Conservation (phyloP, 2,888 invertebrate genomes). For the Drosophila differens region DNA sequence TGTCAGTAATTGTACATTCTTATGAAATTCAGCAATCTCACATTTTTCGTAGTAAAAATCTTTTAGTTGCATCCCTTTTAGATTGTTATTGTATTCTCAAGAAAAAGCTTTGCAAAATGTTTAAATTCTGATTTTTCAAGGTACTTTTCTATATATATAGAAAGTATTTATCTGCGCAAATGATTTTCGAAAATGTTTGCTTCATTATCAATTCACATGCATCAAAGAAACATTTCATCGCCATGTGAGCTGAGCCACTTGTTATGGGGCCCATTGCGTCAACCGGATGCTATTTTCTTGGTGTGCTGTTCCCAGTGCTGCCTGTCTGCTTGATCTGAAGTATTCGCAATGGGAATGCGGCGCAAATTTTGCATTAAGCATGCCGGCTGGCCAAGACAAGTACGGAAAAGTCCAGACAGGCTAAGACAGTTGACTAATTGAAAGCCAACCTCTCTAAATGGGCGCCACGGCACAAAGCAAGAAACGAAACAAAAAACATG, state of each 20-base stretch:
- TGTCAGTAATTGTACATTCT: constrained; percentile 8
- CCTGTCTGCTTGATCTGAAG: constrained; percentile 19
- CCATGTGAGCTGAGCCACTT: constrained; percentile 25
- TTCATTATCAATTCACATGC: constrained; percentile 28
- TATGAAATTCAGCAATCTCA: constrained; percentile 7
- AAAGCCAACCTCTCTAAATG: constrained; percentile 52
- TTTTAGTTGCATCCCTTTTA: constrained; percentile 11
- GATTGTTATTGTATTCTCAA: not conserved
- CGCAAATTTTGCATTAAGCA: constrained; percentile 28
- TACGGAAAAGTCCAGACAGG: constrained; percentile 12
- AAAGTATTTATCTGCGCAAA: constrained; percentile 19
- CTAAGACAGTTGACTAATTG: constrained; percentile 55
- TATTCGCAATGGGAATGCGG: constrained; percentile 12
- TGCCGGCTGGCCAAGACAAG: constrained; percentile 21
- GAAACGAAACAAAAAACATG: constrained; percentile 42
- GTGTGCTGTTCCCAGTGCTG: not conserved
- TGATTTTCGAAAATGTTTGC: constrained; percentile 18
- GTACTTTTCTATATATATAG: constrained; percentile 2
- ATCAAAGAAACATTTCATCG: constrained; percentile 37
- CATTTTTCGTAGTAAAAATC: constrained; percentile 11
- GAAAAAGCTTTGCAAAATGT: constrained; percentile 9
- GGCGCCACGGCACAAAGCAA: constrained; percentile 25
- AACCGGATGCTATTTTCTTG: not conserved
- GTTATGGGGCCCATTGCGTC: constrained; percentile 13
- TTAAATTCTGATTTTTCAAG: constrained; percentile 8